These are phyloP conservation scores for Ctenoplectra terminalis DNA, from an alignment of 1,140 invertebrate species.

Conservation along the genomic window DNA sequence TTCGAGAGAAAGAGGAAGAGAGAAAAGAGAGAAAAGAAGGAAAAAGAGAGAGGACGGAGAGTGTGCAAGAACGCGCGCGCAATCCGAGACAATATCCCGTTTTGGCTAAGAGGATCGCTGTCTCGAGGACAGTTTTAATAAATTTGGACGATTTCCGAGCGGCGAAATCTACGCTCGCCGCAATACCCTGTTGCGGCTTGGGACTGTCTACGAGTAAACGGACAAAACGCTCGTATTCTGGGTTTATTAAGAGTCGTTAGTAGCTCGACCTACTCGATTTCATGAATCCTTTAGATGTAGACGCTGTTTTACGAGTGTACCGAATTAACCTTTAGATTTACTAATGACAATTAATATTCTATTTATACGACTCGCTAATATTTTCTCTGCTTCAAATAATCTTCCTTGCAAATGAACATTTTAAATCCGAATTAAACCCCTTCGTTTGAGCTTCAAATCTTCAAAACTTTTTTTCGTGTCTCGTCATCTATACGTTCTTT, in stretches of 20 bases:
- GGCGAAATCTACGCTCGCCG: slow-evolving; percentile 19
- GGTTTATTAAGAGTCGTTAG: slow-evolving; percentile 31
- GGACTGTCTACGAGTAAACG: background rate
- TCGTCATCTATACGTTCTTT: too few relatives aligned
- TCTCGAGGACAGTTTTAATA: slow-evolving; percentile 42
- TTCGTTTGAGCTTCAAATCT: too few relatives aligned
- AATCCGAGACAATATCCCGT: slow-evolving; percentile 47
- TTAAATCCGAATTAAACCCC: too few relatives aligned
- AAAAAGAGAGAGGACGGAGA: background rate
- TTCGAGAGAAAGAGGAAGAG: background rate
- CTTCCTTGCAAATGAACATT: too few relatives aligned
- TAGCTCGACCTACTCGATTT: background rate
- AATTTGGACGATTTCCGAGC: slow-evolving; percentile 42
- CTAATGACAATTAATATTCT: background rate
- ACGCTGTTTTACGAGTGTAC: background rate
- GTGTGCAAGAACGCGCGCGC: background rate
- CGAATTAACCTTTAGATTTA: background rate
- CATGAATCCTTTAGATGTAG: background rate
- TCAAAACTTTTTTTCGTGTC: too few relatives aligned
- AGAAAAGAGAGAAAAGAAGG: background rate
- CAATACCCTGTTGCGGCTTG: slow-evolving; percentile 5
- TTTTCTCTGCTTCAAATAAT: too few relatives aligned
- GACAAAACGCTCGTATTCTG: background rate
- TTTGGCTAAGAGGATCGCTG: slow-evolving; percentile 31
- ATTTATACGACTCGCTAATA: too few relatives aligned